These are phyloP conservation scores for Leistus spinibarbis DNA, from an alignment of 2,888 invertebrate genomes.

Conservation along the genomic window DNA sequence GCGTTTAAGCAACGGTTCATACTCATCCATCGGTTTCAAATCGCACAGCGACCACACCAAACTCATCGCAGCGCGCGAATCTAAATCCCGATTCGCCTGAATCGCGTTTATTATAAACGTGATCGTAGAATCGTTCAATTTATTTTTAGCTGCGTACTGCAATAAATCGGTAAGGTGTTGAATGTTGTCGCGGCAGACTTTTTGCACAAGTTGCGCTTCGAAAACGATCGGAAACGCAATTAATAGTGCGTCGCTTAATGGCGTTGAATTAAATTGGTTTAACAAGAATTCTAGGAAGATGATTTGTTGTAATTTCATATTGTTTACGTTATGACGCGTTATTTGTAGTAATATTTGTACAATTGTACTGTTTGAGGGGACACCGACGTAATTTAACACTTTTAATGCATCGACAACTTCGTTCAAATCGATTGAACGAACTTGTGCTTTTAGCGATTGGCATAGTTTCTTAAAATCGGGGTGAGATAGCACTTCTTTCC, in stretches of 20 bases:
- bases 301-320: conserved; percentile 65
- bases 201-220: conserved; percentile 65
- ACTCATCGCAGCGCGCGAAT: conserved; percentile 58
- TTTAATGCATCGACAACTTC: conserved; percentile 67
- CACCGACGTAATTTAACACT: conserved; percentile 63
- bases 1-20: conserved; percentile 61
- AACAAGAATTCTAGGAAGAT: conserved; percentile 68
- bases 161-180: conserved; percentile 62
- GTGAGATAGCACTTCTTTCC: conserved; percentile 59
- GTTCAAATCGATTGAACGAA: conserved; percentile 60
- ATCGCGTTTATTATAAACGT: conserved; percentile 62
- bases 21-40: conserved; percentile 56
- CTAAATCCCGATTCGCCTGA: conserved; percentile 58
- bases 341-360: conserved; percentile 69
- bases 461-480: conserved; percentile 66
- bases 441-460: conserved; percentile 61
- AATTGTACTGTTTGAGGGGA: conserved; percentile 64
- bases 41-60: conserved; percentile 65
- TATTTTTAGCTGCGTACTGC: conserved; percentile 60
- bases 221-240: conserved; percentile 72
- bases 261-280: conserved; percentile 59
- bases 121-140: conserved; percentile 60
- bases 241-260: conserved; percentile 67
- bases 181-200: conserved; percentile 64
- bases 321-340: conserved; percentile 66